Evolutionary conservation across 2,888 invertebrate genomes (phyloP).

Genomic region (Coronaproctus castanopsis): DNA sequence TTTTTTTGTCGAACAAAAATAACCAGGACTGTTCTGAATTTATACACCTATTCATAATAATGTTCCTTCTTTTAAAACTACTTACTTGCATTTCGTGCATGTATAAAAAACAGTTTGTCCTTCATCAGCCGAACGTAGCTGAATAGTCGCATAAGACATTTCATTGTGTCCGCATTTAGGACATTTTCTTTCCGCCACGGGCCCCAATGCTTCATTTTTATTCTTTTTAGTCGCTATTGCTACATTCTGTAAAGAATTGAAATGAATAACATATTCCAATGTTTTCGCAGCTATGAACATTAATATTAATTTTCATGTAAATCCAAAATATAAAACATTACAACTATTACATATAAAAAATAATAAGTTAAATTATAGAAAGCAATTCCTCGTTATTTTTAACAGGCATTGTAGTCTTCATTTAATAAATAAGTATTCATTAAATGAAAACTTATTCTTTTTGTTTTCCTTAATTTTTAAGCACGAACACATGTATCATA

Average conservation of each 20-base stretch:
- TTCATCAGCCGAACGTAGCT: conserved; percentile 93
- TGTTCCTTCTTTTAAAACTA: too few species aligned
- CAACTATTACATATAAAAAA: not conserved
- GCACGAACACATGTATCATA: too few species aligned
- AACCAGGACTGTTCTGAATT: too few species aligned
- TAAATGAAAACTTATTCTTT: too few species aligned
- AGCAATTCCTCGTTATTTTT: too few species aligned
- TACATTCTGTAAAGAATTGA: conserved; percentile 33
- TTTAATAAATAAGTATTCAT: not conserved
- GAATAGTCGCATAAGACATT: conserved; percentile 89
- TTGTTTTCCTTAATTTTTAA: too few species aligned
- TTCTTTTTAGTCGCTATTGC: conserved; percentile 24
- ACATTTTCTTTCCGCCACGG: conserved; percentile 60
- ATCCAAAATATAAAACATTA: conserved; percentile 19
- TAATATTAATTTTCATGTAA: conserved; percentile 35
- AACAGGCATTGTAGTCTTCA: not conserved
- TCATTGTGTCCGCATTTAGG: conserved; percentile 70
- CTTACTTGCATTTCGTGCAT: conserved; percentile 78
- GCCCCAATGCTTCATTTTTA: conserved; percentile 42
- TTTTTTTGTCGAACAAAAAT: too few species aligned
- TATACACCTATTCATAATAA: too few species aligned
- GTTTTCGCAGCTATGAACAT: conserved; percentile 21
- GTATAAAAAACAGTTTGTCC: conserved; percentile 98
- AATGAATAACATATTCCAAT: conserved; percentile 42
- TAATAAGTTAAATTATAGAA: not conserved